Percentiles rank a stretch among this genome's conserved stretches.
Conservation (phyloP, 2,888 invertebrate species). For the Dexiosoma caninum region DNA sequence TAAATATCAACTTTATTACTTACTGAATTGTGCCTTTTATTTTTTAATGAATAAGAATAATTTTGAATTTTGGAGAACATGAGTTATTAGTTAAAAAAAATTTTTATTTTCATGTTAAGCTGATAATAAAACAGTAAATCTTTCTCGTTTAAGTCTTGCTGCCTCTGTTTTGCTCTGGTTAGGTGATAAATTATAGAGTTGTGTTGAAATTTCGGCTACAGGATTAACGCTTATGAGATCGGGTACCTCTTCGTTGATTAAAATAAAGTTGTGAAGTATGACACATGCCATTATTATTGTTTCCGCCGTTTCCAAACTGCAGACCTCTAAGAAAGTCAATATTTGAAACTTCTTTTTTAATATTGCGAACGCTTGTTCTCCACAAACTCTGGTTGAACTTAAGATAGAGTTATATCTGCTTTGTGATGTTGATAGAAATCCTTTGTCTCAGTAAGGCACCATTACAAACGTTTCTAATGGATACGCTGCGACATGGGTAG, state of each 20-base stretch:
- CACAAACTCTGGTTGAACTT: slow-evolving; percentile 45
- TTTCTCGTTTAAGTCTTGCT: slow-evolving; percentile 33
- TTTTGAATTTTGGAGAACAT: background rate
- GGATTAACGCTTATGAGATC: slow-evolving; percentile 5
- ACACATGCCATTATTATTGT: slow-evolving; percentile 42
- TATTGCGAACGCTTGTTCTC: slow-evolving; percentile 35
- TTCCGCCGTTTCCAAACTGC: slow-evolving; percentile 15
- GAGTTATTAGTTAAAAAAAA: background rate
- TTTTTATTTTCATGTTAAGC: slow-evolving; percentile 42
- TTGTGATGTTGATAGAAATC: slow-evolving; percentile 21
- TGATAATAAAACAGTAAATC: slow-evolving; percentile 46
- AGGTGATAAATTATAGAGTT: slow-evolving; percentile 1
- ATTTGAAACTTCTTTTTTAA: slow-evolving; percentile 42
- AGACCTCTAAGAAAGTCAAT: slow-evolving; percentile 27
- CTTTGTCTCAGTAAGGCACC: slow-evolving; percentile 23
- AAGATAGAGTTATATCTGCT: slow-evolving; percentile 36
- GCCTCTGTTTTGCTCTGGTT: slow-evolving; percentile 6
- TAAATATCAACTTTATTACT: background rate
- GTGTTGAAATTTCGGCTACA: background rate
- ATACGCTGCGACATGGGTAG: background rate
- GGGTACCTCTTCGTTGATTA: background rate
- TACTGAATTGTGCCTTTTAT: background rate
- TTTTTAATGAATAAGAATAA: background rate
- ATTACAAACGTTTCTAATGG: slow-evolving; percentile 20
- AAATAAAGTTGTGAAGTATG: slow-evolving; percentile 32